Conservation (phyloP, 2,113 vertebrate species). For the Pelodiscus sinensis region DNA sequence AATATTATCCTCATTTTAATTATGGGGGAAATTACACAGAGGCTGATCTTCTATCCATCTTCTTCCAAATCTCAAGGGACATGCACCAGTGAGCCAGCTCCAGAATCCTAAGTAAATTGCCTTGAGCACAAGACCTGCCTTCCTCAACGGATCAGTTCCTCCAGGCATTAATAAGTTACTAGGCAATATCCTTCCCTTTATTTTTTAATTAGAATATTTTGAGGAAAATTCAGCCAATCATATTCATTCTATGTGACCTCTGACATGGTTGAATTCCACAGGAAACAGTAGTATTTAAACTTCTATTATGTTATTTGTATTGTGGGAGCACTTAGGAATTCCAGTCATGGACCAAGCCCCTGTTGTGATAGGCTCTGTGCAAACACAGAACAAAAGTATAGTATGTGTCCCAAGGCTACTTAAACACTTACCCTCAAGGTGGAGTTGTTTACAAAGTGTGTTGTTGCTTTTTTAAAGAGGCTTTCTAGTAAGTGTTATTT, state of each 20-base stretch:
- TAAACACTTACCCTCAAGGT: fast-evolving
- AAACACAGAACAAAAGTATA: not conserved
- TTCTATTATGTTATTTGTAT: not conserved
- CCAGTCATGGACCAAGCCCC: not conserved
- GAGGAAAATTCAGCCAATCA: not conserved
- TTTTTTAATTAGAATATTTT: not conserved
- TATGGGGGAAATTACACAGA: not conserved
- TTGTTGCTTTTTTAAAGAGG: not conserved
- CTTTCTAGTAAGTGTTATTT: not conserved
- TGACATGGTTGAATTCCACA: not conserved
- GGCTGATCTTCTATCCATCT: not conserved
- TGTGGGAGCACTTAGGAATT: not conserved
- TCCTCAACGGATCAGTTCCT: not conserved
- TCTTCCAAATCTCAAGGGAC: not conserved
- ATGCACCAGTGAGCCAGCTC: not conserved
- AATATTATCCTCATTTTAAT: not conserved
- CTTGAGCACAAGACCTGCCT: not conserved
- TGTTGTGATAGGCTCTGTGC: not conserved
- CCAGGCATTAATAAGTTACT: not conserved
- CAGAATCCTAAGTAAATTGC: not conserved
- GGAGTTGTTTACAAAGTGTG: not conserved
- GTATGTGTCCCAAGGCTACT: not conserved
- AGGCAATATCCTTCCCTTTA: not conserved
- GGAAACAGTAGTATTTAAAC: not conserved
- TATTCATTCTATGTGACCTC: not conserved